Evolutionary conservation across 2,797 vertebrate species (phyloP), one percentile per base, ranked within the genome.

Genomic region (Argentina silus): DNA sequence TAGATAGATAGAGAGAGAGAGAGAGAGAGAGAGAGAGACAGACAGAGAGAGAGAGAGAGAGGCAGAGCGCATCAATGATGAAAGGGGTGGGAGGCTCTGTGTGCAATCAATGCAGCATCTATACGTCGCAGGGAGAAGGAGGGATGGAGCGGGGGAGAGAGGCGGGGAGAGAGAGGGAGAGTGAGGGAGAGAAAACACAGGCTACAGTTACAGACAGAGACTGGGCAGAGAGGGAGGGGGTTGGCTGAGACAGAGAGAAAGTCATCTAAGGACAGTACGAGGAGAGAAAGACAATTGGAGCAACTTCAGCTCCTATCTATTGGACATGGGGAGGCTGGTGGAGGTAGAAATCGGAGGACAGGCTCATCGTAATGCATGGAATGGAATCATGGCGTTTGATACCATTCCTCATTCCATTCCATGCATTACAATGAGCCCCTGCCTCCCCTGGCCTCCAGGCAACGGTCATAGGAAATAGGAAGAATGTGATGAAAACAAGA

Each of bases 41-140:
- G 50, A 43, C 17, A 61, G 47, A 74, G 72, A 73, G 59, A 71
- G 67, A 50, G 56, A 65, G 63, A 17, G 7, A 43, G 44, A 55
- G 42, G 68, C 82, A 86, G 83, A 85, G 89, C 81, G 84, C 90
- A 91, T 92, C 90, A 89, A 90, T 84, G 91, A 90, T 89, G 89
- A 93, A 92, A 92, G 89, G 86, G 90, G 88, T 89, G 90, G 87
- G 91, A 89, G 86, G 89, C 85, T 89, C 83, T 70, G 82, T 89
- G 90, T 88, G 90, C 87, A 90, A 93, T 93, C 93, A 94, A 93
- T 93, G 92, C 93, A 92, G 92, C 93, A 91, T 93, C 93, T 93
- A 93, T 94, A 94, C 89, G 90, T 94, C 91, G 90, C 93, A 92
- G 91, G 88, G 90, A 89, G 90, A 90, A 88, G 89, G 91, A 92